These are phyloP conservation scores for Irena cyanogastra DNA, from an alignment of 2,113 vertebrate genomes.

Conservation along the genomic window DNA sequence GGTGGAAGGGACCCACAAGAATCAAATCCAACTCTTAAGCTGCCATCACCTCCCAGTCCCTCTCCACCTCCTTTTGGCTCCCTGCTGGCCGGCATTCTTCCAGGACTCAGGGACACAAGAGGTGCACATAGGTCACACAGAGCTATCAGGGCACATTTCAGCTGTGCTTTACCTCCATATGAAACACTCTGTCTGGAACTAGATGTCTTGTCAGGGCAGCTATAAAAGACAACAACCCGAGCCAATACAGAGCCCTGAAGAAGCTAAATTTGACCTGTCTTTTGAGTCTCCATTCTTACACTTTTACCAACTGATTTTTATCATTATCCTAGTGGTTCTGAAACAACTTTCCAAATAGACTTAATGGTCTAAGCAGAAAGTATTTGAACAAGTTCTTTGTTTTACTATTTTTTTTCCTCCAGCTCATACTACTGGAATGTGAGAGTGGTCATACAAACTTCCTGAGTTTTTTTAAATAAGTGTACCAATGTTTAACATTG, in stretches of 20 bases:
- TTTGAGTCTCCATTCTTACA: not conserved
- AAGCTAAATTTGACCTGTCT: not conserved
- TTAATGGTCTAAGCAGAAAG: not conserved
- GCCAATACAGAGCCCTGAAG: not conserved
- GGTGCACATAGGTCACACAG: not conserved
- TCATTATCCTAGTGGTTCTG: not conserved
- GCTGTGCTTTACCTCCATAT: not conserved
- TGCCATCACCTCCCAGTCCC: fast-evolving
- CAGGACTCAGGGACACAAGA: not conserved
- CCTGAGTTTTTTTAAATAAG: fast-evolving
- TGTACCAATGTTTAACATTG: fast-evolving
- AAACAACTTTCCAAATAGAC: not conserved
- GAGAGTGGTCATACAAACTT: not conserved
- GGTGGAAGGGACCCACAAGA: not conserved
- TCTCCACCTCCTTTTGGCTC: not conserved
- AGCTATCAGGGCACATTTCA: not conserved
- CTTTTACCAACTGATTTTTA: not conserved
- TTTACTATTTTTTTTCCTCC: not conserved
- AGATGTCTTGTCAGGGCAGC: not conserved
- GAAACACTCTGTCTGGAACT: not conserved
- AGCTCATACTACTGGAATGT: fast-evolving
- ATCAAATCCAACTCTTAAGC: fast-evolving
- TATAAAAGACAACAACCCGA: not conserved
- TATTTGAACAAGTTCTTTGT: not conserved
- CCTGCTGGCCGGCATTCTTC: not conserved